A percentile compares a stretch with the other conserved stretches of the same genome.
These are phyloP conservation scores for Trichopria drosophilae DNA, from an alignment of 2,888 invertebrate species.

Conservation along the genomic window DNA sequence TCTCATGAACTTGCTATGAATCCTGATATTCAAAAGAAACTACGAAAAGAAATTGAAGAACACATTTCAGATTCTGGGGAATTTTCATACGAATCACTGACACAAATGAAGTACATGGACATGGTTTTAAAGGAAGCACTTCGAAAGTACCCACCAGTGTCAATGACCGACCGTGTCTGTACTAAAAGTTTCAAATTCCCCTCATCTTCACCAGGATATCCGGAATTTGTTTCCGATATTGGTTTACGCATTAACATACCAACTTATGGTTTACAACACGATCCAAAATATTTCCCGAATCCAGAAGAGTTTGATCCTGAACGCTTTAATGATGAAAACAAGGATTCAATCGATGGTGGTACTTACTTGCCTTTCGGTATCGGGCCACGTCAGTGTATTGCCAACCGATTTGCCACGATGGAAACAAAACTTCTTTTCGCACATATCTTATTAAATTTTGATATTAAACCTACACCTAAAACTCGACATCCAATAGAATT, in stretches of 20 bases:
- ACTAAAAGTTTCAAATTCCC: constrained; percentile 60
- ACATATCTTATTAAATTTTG: too few species aligned
- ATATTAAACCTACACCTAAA: too few species aligned
- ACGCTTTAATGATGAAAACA: constrained; percentile 52
- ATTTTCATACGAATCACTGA: constrained; percentile 42
- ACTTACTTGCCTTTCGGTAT: constrained; percentile 42
- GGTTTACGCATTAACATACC: constrained; percentile 53
- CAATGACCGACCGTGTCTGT: constrained; percentile 61
- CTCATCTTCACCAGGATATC: constrained; percentile 41
- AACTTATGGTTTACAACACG: constrained; percentile 55
- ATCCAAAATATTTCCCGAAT: constrained; percentile 57
- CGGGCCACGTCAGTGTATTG: constrained; percentile 45
- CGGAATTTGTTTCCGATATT: constrained; percentile 38
- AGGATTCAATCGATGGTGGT: constrained; percentile 21
- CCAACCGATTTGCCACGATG: constrained; percentile 56
- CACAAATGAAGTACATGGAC: constrained; percentile 45
- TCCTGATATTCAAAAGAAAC: constrained; percentile 40
- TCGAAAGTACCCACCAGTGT: constrained; percentile 53
- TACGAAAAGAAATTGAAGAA: constrained; percentile 47
- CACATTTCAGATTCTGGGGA: constrained; percentile 33
- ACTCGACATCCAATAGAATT: too few species aligned
- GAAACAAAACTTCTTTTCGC: constrained; percentile 39
- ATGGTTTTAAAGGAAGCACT: constrained; percentile 47
- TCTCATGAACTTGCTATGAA: constrained; percentile 42
- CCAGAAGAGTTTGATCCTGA: constrained; percentile 60